Evolutionary conservation across 2,888 invertebrate genomes (phyloP).

Genomic region (Coelinius sp.): DNA sequence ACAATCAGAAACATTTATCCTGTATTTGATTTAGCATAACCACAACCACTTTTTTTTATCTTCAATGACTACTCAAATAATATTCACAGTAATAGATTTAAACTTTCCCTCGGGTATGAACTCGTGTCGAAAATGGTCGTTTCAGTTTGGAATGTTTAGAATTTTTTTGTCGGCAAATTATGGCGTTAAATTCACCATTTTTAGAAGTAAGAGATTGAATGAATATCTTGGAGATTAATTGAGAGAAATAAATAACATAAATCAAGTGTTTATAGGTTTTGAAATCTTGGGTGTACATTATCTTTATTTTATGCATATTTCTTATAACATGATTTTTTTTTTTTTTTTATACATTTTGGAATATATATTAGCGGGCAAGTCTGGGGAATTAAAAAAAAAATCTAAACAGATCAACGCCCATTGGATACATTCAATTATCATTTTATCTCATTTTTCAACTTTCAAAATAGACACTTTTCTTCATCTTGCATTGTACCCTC

Average conservation of each 20-base stretch:
- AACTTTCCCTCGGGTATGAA: not conserved
- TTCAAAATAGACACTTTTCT: constrained; percentile 45
- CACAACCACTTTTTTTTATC: not conserved
- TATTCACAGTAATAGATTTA: constrained; percentile 11
- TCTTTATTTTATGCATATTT: constrained; percentile 61
- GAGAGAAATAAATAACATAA: not conserved
- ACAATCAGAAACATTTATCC: not conserved
- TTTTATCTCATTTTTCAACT: constrained; percentile 10
- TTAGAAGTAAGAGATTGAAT: not conserved
- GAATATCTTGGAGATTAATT: not conserved
- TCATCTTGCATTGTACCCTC: constrained; percentile 30
- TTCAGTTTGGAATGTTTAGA: not conserved
- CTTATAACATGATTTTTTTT: constrained; percentile 53
- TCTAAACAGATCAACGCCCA: constrained; percentile 56
- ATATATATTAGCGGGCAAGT: constrained; percentile 61
- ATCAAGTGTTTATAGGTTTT: not conserved
- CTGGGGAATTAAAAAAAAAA: constrained; percentile 62
- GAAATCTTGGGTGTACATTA: constrained; percentile 58
- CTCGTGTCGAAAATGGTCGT: not conserved
- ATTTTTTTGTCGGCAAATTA: not conserved
- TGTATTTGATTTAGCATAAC: not conserved
- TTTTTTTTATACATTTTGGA: constrained; percentile 54
- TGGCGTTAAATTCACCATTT: not conserved
- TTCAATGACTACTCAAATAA: not conserved
- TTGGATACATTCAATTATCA: constrained; percentile 46